Conservation (phyloP, 1,140 invertebrate genomes). For the Solen grandis region DNA sequence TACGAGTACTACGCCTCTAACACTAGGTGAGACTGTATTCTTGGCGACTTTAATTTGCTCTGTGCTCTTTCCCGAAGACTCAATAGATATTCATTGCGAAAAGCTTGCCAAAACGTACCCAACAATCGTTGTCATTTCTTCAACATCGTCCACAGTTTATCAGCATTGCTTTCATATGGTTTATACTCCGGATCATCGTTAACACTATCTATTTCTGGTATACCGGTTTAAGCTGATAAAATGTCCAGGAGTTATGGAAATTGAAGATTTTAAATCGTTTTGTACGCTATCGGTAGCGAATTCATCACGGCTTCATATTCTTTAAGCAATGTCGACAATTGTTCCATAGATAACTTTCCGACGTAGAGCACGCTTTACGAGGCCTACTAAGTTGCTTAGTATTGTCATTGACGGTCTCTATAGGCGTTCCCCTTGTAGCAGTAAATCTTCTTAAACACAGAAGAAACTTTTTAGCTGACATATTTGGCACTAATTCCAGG, state of each 20-base stretch:
- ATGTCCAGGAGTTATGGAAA: constrained; percentile 10
- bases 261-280: constrained; percentile 43
- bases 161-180: not conserved
- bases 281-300: constrained; percentile 36
- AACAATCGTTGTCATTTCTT: constrained; percentile 6
- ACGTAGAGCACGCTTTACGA: constrained; percentile 2
- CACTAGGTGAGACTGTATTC: constrained; percentile 7
- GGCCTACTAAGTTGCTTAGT: constrained; percentile 24
- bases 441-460: constrained; percentile 40
- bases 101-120: constrained; percentile 1
- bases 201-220: constrained; percentile 1
- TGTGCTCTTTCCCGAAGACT: constrained; percentile 1
- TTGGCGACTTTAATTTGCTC: not conserved
- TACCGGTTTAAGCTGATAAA: constrained; percentile 19
- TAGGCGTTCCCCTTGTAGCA: constrained; percentile 25
- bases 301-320: constrained; percentile 47
- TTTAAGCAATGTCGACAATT: constrained; percentile 33
- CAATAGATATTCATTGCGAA: not conserved
- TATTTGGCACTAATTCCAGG: constrained; percentile 31
- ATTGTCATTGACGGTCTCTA: constrained; percentile 41
- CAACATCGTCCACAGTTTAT: constrained; percentile 2
- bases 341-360: constrained; percentile 21
- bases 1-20: constrained; percentile 2
- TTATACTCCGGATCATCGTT: not conserved
- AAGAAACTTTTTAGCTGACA: constrained; percentile 44